Base-by-base conservation (phyloP, 2,888 invertebrate genomes). In the Eristalis arbustorum region DNA sequence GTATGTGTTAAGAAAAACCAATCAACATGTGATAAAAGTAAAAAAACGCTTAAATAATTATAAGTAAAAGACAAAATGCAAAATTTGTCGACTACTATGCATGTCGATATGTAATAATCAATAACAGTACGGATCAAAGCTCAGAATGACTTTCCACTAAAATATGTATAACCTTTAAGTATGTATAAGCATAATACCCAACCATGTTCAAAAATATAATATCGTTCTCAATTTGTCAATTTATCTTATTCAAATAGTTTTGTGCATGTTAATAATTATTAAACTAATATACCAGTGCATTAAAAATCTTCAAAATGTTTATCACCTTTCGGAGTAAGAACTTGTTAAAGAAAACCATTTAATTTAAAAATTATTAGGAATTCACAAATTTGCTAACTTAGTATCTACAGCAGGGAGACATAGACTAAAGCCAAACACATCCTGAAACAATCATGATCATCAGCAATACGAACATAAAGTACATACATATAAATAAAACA, bases 351-450 rank as follows among this genome's bases (percentile, higher is more conserved):
- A 49, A 22, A 3, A 2, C 56, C 37, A 37, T 66, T 66, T 28
- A 37, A 22, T 42, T 22, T 72, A 31, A n/a, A 62, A 42, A 23
- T 34, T 25, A 69, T 61, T 34, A 61, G 18, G 34, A 37, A 64
- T 57, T 67, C 59, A 14, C n/a, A 49, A 18, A 68, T 80, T 74
- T 49, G 62, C 59, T 63, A 56, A 79, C 22, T 28, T 34, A 66
- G 34, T 57, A 71, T 74, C 77, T 85, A 69, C 62, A 64, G 77
- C 85, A 85, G 85, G 85, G 85, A 85, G 85, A 85, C 85, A 85
- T 85, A 85, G 85, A 85, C 66, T 22, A 71, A 56, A 75, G 31
- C 25, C 14, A 37, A 4, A 67, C 34, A 40, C 13, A 13, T 63
- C 72, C 42, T 49, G 23, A 68, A 72, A 28, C 31, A 34, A 59